Evolutionary conservation across 1,140 invertebrate species (phyloP).

Genomic region (Drosophila busckii): DNA sequence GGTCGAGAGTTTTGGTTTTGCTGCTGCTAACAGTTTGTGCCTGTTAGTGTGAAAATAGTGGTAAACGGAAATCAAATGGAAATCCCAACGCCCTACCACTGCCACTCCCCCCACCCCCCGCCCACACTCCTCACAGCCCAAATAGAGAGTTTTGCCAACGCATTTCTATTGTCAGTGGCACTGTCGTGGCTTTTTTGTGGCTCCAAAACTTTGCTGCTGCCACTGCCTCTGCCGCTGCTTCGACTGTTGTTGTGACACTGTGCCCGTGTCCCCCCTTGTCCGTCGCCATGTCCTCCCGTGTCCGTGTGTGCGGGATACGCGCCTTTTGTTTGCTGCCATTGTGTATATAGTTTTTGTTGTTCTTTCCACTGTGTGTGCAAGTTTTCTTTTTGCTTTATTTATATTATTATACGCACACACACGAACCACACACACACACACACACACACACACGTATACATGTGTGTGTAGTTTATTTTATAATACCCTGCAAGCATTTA

Average conservation of each 20-base stretch:
- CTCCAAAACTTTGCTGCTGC: conserved; percentile 51
- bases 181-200: conserved; percentile 38
- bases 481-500: conserved; percentile 1
- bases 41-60: conserved; percentile 46
- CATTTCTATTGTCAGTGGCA: conserved; percentile 67
- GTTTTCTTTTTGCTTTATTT: conserved; percentile 18
- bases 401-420: too few relatives aligned
- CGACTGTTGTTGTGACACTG: too few relatives aligned
- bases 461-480: conserved; percentile 43
- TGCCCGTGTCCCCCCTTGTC: conserved; percentile 49
- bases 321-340: conserved; percentile 61
- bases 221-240: too few relatives aligned
- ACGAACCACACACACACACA: too few relatives aligned
- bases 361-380: conserved; percentile 16
- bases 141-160: conserved; percentile 62
- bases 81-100: too few relatives aligned
- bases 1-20: too few relatives aligned
- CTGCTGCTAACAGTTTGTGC: conserved; percentile 7
- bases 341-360: conserved; percentile 45
- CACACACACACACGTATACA: too few relatives aligned
- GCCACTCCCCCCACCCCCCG: conserved; percentile 23
- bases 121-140: conserved; percentile 30
- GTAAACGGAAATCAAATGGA: conserved; percentile 71
- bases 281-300: too few relatives aligned
- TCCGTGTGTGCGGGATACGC: too few relatives aligned